Conservation (phyloP, 2,797 vertebrate species). For the Pipistrellus nathusii region DNA sequence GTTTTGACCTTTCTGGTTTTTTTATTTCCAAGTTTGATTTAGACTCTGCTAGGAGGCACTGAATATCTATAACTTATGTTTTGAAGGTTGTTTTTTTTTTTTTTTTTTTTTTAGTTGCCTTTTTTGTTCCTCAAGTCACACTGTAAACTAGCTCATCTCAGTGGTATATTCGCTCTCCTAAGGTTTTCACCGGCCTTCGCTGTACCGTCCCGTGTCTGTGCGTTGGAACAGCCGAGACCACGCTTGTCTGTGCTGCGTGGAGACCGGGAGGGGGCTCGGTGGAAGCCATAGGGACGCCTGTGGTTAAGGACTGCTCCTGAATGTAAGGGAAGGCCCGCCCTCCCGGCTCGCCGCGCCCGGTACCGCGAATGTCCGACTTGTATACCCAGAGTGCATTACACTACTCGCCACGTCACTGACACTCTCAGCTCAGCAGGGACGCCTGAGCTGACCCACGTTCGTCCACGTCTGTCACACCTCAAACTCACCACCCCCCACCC, state of each 20-base stretch:
- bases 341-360: constrained; percentile 75
- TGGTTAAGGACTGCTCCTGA: constrained; percentile 82
- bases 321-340: constrained; percentile 78
- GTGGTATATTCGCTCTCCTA: constrained; percentile 63
- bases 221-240: neutral
- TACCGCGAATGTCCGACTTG: constrained; percentile 80
- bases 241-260: constrained; percentile 14
- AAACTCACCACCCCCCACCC: no score
- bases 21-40: constrained; percentile 64
- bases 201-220: neutral
- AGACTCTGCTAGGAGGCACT: constrained; percentile 82
- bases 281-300: constrained; percentile 79
- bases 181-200: constrained; percentile 35
- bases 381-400: constrained; percentile 85
- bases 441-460: neutral
- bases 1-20: constrained; percentile 44
- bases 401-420: constrained; percentile 80
- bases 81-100: constrained; percentile 31
- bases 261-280: constrained; percentile 66
- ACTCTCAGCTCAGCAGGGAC: constrained; percentile 73
- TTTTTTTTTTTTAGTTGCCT: neutral
- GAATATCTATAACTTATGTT: constrained; percentile 73
- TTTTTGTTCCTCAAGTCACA: constrained; percentile 74
- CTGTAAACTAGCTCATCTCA: constrained; percentile 85
- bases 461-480: constrained; percentile 45